Conservation (phyloP, 1,140 invertebrate genomes). For the Cyclina sinensis region DNA sequence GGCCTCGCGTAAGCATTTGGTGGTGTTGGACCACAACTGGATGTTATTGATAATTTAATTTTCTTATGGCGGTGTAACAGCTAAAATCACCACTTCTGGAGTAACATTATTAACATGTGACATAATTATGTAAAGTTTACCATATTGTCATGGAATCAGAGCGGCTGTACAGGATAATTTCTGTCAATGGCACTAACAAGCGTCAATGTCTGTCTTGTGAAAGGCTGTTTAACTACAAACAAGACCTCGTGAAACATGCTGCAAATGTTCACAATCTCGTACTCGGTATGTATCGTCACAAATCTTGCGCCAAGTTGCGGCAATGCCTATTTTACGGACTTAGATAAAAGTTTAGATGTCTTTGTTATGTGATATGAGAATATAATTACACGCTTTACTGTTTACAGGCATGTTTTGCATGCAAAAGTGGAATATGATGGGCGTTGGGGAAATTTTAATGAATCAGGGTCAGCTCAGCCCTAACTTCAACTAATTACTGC, state of each 20-base stretch:
- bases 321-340: slow-evolving; percentile 40
- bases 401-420: slow-evolving; percentile 38
- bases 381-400: slow-evolving; percentile 27
- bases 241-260: slow-evolving; percentile 47
- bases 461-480: neutral
- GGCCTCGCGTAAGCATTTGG: slow-evolving; percentile 43
- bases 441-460: slow-evolving; percentile 42
- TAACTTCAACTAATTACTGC: neutral
- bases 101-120: slow-evolving; percentile 43
- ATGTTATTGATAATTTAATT: slow-evolving; percentile 46
- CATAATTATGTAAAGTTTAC: slow-evolving; percentile 43
- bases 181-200: slow-evolving; percentile 47
- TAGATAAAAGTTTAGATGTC: slow-evolving; percentile 7
- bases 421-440: too few relatives aligned
- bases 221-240: slow-evolving; percentile 45
- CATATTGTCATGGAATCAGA: slow-evolving; percentile 43
- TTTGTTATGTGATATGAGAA: slow-evolving; percentile 27
- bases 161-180: slow-evolving; percentile 42
- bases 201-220: slow-evolving; percentile 42
- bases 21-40: slow-evolving; percentile 46
- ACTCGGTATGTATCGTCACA: slow-evolving; percentile 45
- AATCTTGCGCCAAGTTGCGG: slow-evolving; percentile 46
- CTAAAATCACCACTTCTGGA: slow-evolving; percentile 36
- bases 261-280: slow-evolving; percentile 42
- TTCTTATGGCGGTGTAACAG: slow-evolving; percentile 40